A percentile compares a stretch with the other conserved stretches of the same genome.
Evolutionary conservation across 2,888 invertebrate genomes (phyloP).

Genomic region (Meghimatium bilineatum): DNA sequence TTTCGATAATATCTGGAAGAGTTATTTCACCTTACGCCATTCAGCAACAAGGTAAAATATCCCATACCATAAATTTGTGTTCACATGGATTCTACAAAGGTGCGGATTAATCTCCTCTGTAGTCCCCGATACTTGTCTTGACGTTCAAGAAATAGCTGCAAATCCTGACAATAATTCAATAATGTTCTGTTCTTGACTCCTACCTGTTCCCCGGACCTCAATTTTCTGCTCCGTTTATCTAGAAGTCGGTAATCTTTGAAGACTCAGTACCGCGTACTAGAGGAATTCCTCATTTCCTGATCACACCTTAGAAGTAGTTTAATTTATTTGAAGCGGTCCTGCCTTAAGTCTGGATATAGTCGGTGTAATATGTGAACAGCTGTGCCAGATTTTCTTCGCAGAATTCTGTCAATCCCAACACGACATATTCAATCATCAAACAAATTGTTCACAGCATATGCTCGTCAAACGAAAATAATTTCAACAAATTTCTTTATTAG

Average conservation of each 20-base stretch:
- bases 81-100: conserved; percentile 16
- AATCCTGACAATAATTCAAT: neutral
- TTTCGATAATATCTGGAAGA: neutral
- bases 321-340: no score
- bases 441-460: no score
- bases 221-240: neutral
- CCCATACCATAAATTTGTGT: conserved; percentile 5
- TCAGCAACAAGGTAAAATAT: neutral
- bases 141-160: neutral
- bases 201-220: neutral
- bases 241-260: neutral
- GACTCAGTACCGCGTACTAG: neutral
- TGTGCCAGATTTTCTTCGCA: no score
- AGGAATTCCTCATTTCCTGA: conserved; percentile 2
- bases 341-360: no score
- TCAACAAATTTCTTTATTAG: no score
- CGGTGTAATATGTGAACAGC: no score
- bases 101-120: conserved; percentile 17
- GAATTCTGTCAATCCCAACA: no score
- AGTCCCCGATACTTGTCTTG: conserved; percentile 24
- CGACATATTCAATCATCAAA: no score
- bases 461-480: no score
- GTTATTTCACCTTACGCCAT: neutral
- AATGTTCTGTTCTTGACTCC: conserved; percentile 22
- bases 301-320: neutral